Percentiles rank a stretch among this genome's conserved stretches.
Evolutionary conservation across 2,113 vertebrate genomes (phyloP).

Genomic region (Nettapus auritus): DNA sequence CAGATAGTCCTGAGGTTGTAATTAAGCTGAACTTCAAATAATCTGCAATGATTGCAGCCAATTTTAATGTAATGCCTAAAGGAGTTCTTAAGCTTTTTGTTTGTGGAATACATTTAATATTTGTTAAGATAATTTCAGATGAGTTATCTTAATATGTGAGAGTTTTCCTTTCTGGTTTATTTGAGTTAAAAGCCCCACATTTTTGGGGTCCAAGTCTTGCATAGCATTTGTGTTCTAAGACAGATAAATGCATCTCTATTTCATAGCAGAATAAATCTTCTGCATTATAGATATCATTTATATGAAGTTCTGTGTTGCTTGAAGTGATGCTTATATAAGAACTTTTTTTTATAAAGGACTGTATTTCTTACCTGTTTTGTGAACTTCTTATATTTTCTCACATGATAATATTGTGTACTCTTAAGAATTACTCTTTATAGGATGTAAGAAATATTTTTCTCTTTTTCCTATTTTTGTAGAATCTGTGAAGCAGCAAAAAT

Average conservation of each 20-base stretch:
- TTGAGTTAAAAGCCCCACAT: background rate
- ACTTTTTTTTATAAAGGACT: background rate
- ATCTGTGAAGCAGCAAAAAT: slow-evolving; percentile 97
- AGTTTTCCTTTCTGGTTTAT: background rate
- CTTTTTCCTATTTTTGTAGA: slow-evolving; percentile 69
- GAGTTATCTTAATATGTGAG: background rate
- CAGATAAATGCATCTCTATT: background rate
- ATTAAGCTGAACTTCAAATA: background rate
- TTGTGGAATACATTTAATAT: background rate
- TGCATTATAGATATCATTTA: background rate
- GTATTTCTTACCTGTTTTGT: background rate
- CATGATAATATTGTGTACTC: background rate
- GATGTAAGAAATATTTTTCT: background rate
- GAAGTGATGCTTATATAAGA: background rate
- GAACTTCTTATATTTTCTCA: background rate
- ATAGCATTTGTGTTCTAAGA: background rate
- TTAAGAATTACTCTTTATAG: background rate
- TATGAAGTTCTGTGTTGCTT: background rate
- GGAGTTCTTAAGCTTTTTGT: background rate
- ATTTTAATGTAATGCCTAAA: background rate
- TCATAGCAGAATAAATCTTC: background rate
- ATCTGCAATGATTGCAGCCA: background rate
- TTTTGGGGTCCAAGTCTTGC: background rate
- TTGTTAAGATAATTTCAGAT: background rate
- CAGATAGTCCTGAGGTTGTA: background rate